Base-by-base conservation (phyloP, 2,888 invertebrate species). In the Baccha elongata region DNA sequence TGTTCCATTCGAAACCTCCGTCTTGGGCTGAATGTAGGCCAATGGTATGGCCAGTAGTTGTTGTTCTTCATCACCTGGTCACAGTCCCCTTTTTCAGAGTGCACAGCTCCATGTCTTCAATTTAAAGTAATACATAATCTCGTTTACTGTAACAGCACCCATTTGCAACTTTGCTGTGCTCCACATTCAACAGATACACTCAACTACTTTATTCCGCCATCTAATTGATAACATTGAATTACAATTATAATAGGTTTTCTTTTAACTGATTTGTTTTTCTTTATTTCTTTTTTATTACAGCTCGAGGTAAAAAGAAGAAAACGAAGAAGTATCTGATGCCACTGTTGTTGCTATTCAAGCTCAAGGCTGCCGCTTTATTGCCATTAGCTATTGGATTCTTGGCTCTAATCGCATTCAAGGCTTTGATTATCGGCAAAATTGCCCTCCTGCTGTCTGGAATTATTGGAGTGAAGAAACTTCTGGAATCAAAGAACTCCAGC, bases 361-460 rank as follows among this genome's bases (percentile, higher is more conserved):
- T 96, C 89, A 96, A 96, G 92, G 94, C 93, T 74, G 95, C 95
- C 85, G 94, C 95, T 29, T 92, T 96, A 84, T 93, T 96, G 86
- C 96, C 96, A 29, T 91, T 96, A 85, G 94, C 94, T 87, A 93
- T 96, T 73, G 96, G 94, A 86, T 93, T 92, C 86, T 93, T 96
- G 87, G 96, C 96, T 67, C 92, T 96, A 84, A 92, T 96, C 50
- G 96, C 96, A 44, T 93, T 96, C 92, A 96, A 97, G 92, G 96
- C 96, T 83, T 92, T 97, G 86, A 91, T 96, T 88, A 93, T 96
- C 86, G 96, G 96, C 87, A 97, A 97, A 92, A 93, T 96, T 81
- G 96, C 96, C 3, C 92, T 97, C 19, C 92, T 96, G 68, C 93
- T 96, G 84, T 94, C 96, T 62, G 94, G 93, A 75, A 92, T 96